Base-by-base conservation (phyloP, 92 coral and sea anemone species). In the Siderastrea siderea region DNA sequence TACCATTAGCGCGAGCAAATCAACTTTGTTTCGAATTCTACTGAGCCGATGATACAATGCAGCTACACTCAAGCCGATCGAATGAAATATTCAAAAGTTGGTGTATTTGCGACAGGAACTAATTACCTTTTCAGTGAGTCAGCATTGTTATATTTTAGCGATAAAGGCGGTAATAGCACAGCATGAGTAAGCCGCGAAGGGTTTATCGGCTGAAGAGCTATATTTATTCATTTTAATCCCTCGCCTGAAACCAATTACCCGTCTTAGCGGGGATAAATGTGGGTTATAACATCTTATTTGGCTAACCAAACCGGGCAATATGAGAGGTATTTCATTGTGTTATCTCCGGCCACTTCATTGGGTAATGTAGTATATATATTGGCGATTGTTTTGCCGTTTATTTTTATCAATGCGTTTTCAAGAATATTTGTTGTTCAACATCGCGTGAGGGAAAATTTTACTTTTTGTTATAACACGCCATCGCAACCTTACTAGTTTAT, bases 361-460 rank as follows among this genome's bases (percentile, higher is more conserved):
- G 57, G 3, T 82, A 51, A 12, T 8, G 6, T 7, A 13, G 7
- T n/a, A 7, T 44, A 17, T 74, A 12, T 72, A 74, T 84, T 19
- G n/a, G 49, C 14, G 46, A 15, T 15, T 74, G 80, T 52, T 5
- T 9, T 48, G n/a, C 14, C 60, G 71, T 72, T 72, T 59, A 66
- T 83, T 83, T 72, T 83, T 73, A 26, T 19, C 65, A 4, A 47
- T 17, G 43, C 13, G 69, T 73, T 49, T 51, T 1, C 9, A 74
- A 55, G 14, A 59, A 2, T 54, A 47, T 55, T 54, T 53, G 53
- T 15, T 43, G 52, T 84, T 62, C n/a, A 49, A 8, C 62, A 60
- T 84, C 73, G 87, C 87, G 87, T 84, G 87, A 84, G 81, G 48
- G 50, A 47, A 10, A 17, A 74, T 49, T 47, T 60, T 55, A 7